Evolutionary conservation across 1,140 invertebrate species (phyloP).

Genomic region (Solenopsis invicta): DNA sequence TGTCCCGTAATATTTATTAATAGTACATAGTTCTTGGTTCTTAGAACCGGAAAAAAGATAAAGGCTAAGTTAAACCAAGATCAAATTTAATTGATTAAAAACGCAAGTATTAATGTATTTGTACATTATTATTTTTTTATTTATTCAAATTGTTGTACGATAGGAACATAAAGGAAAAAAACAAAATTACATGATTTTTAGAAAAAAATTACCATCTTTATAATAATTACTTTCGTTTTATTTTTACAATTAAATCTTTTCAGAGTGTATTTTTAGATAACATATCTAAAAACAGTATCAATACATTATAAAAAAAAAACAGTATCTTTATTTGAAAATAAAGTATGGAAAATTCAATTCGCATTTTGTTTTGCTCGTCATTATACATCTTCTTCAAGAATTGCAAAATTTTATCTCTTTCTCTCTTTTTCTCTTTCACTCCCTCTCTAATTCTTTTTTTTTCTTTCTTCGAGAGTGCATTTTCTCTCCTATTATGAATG

Average conservation of each 20-base stretch:
- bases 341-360: too few relatives aligned
- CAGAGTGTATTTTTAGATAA: too few relatives aligned
- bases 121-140: not conserved
- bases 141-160: not conserved
- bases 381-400: not conserved
- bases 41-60: too few relatives aligned
- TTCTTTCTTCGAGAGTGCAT: conserved; percentile 4
- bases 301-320: too few relatives aligned
- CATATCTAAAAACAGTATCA: too few relatives aligned
- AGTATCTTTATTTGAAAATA: too few relatives aligned
- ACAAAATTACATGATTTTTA: not conserved
- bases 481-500: conserved; percentile 22
- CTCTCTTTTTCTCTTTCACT: not conserved
- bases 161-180: not conserved
- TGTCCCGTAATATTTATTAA: too few relatives aligned
- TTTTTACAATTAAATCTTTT: too few relatives aligned
- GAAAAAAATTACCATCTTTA: not conserved
- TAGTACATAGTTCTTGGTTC: too few relatives aligned
- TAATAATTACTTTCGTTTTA: not conserved
- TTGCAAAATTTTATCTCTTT: conserved; percentile 5
- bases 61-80: too few relatives aligned
- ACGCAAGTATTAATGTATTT: not conserved
- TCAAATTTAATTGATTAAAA: too few relatives aligned
- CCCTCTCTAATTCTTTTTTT: not conserved
- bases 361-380: too few relatives aligned